Conservation (phyloP, 2,888 invertebrate genomes). For the Pseudococcus viburni region DNA sequence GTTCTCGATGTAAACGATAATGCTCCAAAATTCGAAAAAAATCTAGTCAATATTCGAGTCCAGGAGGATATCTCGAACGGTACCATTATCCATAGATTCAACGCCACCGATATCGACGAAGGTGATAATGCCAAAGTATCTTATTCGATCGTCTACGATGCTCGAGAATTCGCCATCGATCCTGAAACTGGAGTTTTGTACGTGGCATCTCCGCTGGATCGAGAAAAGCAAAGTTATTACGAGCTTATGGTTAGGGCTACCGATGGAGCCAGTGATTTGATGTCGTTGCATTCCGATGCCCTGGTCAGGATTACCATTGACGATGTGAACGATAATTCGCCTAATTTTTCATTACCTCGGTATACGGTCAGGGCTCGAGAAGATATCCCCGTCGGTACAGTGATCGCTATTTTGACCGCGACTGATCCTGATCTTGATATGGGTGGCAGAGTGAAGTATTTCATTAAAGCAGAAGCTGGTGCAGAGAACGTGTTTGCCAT, state of each 20-base stretch:
- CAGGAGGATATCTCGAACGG: conserved; percentile 89
- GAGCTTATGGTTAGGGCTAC: conserved; percentile 84
- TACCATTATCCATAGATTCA: conserved; percentile 86
- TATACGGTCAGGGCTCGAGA: conserved; percentile 89
- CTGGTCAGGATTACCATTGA: conserved; percentile 85
- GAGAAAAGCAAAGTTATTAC: conserved; percentile 87
- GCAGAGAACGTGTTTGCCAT: conserved; percentile 83
- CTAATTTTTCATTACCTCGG: conserved; percentile 82
- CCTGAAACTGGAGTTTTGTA: conserved; percentile 82
- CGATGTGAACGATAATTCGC: conserved; percentile 93
- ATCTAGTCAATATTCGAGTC: conserved; percentile 85
- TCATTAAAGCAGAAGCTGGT: conserved; percentile 76
- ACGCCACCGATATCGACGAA: conserved; percentile 87
- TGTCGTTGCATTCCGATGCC: conserved; percentile 83
- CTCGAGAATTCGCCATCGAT: conserved; percentile 85
- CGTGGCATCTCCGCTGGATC: conserved; percentile 84
- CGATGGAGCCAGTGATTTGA: conserved; percentile 78
- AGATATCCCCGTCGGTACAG: conserved; percentile 90
- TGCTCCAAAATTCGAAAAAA: conserved; percentile 87
- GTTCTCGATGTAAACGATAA: conserved; percentile 93
- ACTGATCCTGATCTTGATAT: conserved; percentile 89
- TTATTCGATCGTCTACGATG: conserved; percentile 81
- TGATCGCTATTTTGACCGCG: conserved; percentile 86
- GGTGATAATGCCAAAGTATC: conserved; percentile 85
- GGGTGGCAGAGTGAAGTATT: conserved; percentile 86